Evolutionary conservation across 1,140 invertebrate genomes (phyloP), one percentile per base, ranked within the genome.

Genomic region (Drosophila orosa): DNA sequence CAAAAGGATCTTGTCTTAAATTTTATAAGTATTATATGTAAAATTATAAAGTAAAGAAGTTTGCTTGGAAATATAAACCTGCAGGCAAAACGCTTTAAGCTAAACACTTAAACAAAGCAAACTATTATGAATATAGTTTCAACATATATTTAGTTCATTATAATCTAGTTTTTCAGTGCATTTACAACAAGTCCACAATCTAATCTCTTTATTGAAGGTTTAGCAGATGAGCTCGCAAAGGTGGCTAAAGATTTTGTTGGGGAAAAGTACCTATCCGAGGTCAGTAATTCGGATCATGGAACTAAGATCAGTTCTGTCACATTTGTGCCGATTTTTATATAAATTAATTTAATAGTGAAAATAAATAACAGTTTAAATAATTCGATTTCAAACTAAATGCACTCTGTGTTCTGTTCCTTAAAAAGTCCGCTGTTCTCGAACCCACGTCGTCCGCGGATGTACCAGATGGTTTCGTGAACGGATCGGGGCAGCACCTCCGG

Each of bases 391-490:
- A 8, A 19, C 6, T 50, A 19, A 31, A 19, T 3, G 15, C 24
- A 17, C 8, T 48, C 45, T 4, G 0, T 4, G 3, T 25, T 25
- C 1, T 13, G 5, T n/a, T 37, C 9, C 31, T 75, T 72, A 0
- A 81, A 33, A 5, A 54, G 52, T 44, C 47, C 79, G 67, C 60
- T 84, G 13, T 65, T 78, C 9, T 81, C 31, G 79, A 95, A 95
- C 91, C 95, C 94, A 78, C 96, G 93, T 54, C 94, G 93, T 13
- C 95, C 95, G 83, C 96, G 95, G 54, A 96, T 91, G 81, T 95
- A 96, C 91, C 95, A 92, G 94, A 96, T 96, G 8, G 95, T 94
- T 78, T 96, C 96, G 82, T 95, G 93, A 91, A 97, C 96, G 15
- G 95, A 94, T 58, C 93, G 93, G 7, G 96, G 96, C 39, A 96